Evolutionary conservation across 1,140 invertebrate genomes (phyloP).

Genomic region (Asobara japonica): DNA sequence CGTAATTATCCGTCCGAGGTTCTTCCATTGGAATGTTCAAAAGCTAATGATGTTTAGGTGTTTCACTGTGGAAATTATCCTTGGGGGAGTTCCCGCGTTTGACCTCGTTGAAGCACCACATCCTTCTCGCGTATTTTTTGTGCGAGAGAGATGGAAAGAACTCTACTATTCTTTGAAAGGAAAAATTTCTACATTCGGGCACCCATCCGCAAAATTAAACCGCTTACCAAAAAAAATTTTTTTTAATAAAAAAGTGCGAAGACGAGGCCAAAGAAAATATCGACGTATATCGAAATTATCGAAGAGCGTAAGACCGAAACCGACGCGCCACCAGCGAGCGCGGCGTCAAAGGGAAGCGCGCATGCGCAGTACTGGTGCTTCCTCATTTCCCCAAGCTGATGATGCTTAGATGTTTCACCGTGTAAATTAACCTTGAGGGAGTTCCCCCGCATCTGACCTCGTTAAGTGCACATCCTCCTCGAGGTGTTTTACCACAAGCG

Average conservation of each 20-base stretch:
- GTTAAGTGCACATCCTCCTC: neutral
- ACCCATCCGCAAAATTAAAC: too few relatives aligned
- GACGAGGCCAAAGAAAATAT: too few relatives aligned
- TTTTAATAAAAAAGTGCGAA: too few relatives aligned
- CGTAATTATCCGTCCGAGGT: neutral
- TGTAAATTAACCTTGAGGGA: slow-evolving; percentile 4
- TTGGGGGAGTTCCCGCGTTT: slow-evolving; percentile 4
- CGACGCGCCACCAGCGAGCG: too few relatives aligned
- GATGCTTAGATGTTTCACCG: neutral
- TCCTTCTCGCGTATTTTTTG: neutral
- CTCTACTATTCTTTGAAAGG: too few relatives aligned
- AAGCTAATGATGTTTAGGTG: neutral
- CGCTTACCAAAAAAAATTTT: too few relatives aligned
- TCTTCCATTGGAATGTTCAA: neutral
- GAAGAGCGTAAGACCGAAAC: too few relatives aligned
- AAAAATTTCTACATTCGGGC: too few relatives aligned
- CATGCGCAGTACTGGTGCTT: too few relatives aligned
- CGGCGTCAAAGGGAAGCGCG: too few relatives aligned
- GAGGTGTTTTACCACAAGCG: neutral
- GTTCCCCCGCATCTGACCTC: neutral
- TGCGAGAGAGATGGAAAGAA: too few relatives aligned
- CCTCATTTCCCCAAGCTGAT: neutral
- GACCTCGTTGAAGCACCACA: neutral
- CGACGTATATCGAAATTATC: too few relatives aligned
- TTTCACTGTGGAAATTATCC: slow-evolving; percentile 2